A percentile compares a stretch with the other conserved stretches of the same genome.
These are phyloP conservation scores for Elegia similella DNA, from an alignment of 2,888 invertebrate species.

Conservation along the genomic window DNA sequence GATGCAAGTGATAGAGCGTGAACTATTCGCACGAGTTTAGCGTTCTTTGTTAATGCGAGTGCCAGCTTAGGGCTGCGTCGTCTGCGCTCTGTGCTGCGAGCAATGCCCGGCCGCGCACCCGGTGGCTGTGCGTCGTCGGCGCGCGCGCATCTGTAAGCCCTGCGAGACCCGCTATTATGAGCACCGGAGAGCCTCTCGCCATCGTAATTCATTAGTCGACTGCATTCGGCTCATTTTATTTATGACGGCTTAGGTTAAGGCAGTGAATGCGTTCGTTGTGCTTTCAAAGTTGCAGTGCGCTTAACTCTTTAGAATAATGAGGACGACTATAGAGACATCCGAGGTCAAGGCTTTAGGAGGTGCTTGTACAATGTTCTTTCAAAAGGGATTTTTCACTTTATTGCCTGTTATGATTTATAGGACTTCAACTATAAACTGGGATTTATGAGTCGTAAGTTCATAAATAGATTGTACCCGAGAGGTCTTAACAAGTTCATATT, in stretches of 20 bases:
- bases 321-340: slow-evolving; percentile 62
- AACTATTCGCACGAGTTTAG: slow-evolving; percentile 60
- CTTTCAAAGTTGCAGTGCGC: slow-evolving; percentile 52
- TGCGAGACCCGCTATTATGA: slow-evolving; percentile 49
- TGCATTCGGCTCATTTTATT: slow-evolving; percentile 67
- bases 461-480: slow-evolving; percentile 35
- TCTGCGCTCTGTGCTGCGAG: slow-evolving; percentile 31
- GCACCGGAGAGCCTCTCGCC: slow-evolving; percentile 40
- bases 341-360: slow-evolving; percentile 57
- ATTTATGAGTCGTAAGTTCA: slow-evolving; percentile 34
- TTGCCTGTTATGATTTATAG: slow-evolving; percentile 48
- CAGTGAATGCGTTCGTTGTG: slow-evolving; percentile 54
- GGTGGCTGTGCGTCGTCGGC: too few species aligned
- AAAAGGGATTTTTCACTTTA: slow-evolving; percentile 39
- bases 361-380: slow-evolving; percentile 52
- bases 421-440: slow-evolving; percentile 34
- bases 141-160: slow-evolving; percentile 31
- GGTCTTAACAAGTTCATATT: slow-evolving; percentile 24
- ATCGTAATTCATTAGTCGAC: slow-evolving; percentile 75
- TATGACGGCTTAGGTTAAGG: slow-evolving; percentile 68
- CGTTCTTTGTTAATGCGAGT: slow-evolving; percentile 37
- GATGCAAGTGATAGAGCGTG: slow-evolving; percentile 62
- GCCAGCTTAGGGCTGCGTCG: slow-evolving; percentile 24
- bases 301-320: slow-evolving; percentile 56
- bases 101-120: too few species aligned